Base-by-base conservation (phyloP, 2,797 vertebrate species). In the Argentina silus region DNA sequence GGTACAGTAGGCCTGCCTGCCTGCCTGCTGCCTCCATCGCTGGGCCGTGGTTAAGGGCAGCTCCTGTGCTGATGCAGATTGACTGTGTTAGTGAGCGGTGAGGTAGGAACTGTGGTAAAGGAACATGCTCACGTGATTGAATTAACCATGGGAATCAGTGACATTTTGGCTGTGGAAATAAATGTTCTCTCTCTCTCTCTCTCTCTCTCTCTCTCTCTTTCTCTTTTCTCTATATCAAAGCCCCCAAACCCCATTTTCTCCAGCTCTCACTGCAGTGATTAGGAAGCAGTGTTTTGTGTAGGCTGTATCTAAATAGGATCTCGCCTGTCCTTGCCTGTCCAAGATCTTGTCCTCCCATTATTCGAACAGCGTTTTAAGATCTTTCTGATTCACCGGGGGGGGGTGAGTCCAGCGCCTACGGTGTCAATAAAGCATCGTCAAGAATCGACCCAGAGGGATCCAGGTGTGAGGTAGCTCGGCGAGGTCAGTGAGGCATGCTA, bases 171-270 rank as follows among this genome's bases (percentile, higher is more conserved):
- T 36, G 77, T 6, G 57, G 48, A 84, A 44, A 55, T 69, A 83
- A 85, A 87, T 85, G 81, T 87, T 71, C 63, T 70, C 50, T 77
- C 23, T 64, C 53, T 76, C 73, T 70, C 69, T 90, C 86, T 81
- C 75, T 75, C 11, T 44, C 12, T 43, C 6, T 63, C 17, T 10
- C 10, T 59, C 5, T 59, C 56, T 59, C 19, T 23, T 9, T 27
- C 53, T 56, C 53, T 21, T 23, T 17, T 59, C 56, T 59, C 56
- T 9, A 7, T 56, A 15, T 19, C 15, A 17, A 15, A 56, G 53
- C 7, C n/a, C 7, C 9, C 19, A 17, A 9, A 17, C 11, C n/a
- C 6, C 15, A 19, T 19, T 9, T 9, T 42, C 5, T 47, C 47
- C 64, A n/a, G 11, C 7, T 68, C 60, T 21, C 17, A 1, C 17